A percentile compares a stretch with the other conserved stretches of the same genome.
phyloP scores from a whole-genome alignment of 2,888 invertebrate species.

The Gortyna flavago region DNA sequence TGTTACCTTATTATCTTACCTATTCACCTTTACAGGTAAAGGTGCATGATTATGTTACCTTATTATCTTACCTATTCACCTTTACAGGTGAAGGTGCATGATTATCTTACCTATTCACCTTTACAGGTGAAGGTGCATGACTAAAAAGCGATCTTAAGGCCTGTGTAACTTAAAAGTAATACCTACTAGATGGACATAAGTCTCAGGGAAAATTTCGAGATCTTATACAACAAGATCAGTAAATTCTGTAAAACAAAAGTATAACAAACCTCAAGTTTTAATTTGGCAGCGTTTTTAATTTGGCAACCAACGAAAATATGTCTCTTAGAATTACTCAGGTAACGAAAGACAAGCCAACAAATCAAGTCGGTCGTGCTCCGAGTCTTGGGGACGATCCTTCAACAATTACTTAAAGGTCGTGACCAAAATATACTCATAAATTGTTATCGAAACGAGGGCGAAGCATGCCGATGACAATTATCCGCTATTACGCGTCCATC shows the following conservation, averaged over 20 bases:
- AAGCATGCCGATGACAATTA: slow-evolving; percentile 83
- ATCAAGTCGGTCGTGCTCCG: slow-evolving; percentile 72
- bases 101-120: too few relatives aligned
- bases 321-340: slow-evolving; percentile 49
- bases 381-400: slow-evolving; percentile 73
- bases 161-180: too few relatives aligned
- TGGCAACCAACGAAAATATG: slow-evolving; percentile 41
- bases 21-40: too few relatives aligned
- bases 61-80: too few relatives aligned
- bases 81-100: too few relatives aligned
- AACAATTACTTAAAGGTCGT: slow-evolving; percentile 84
- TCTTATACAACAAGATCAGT: too few relatives aligned
- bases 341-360: slow-evolving; percentile 65
- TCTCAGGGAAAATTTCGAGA: too few relatives aligned
- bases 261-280: background rate
- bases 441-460: slow-evolving; percentile 79
- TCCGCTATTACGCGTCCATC: slow-evolving; percentile 80
- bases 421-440: slow-evolving; percentile 85
- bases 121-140: too few relatives aligned
- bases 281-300: slow-evolving; percentile 13
- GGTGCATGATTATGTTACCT: too few relatives aligned
- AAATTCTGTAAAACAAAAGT: background rate
- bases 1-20: too few relatives aligned
- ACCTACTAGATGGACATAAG: too few relatives aligned
- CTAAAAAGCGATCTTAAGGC: too few relatives aligned